These are phyloP conservation scores for Baronia brevicornis DNA, from an alignment of 2,888 invertebrate species.

Conservation along the genomic window DNA sequence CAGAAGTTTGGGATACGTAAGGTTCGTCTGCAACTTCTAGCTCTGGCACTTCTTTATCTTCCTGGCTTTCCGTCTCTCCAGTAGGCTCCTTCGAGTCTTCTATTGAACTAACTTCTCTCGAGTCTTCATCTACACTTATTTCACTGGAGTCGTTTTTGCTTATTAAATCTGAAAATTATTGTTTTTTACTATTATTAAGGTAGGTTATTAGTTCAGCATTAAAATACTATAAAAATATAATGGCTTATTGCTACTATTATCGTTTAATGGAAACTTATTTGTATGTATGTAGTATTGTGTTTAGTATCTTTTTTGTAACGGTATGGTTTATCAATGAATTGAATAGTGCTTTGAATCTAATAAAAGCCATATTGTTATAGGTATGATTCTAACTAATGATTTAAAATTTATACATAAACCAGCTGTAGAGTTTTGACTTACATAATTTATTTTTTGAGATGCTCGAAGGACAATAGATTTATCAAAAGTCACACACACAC, in stretches of 20 bases:
- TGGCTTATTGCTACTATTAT: no score
- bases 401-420: no score
- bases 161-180: slow-evolving; percentile 50
- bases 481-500: not conserved
- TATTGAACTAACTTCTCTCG: slow-evolving; percentile 56
- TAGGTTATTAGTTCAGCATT: not conserved
- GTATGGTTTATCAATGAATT: no score
- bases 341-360: no score
- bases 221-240: no score
- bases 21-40: slow-evolving; percentile 70
- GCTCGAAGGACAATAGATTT: slow-evolving; percentile 1
- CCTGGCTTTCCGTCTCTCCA: slow-evolving; percentile 34
- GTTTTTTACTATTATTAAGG: not conserved
- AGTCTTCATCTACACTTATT: slow-evolving; percentile 60
- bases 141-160: slow-evolving; percentile 72
- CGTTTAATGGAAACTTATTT: no score
- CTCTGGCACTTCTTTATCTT: slow-evolving; percentile 45
- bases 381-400: no score
- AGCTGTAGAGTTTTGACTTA: no score
- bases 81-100: slow-evolving; percentile 50
- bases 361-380: no score
- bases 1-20: slow-evolving; percentile 59
- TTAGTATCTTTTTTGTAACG: no score
- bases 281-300: no score
- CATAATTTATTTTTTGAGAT: slow-evolving; percentile 10